Conservation (phyloP, 2,888 invertebrate genomes). For the Drosophila pegasa region DNA sequence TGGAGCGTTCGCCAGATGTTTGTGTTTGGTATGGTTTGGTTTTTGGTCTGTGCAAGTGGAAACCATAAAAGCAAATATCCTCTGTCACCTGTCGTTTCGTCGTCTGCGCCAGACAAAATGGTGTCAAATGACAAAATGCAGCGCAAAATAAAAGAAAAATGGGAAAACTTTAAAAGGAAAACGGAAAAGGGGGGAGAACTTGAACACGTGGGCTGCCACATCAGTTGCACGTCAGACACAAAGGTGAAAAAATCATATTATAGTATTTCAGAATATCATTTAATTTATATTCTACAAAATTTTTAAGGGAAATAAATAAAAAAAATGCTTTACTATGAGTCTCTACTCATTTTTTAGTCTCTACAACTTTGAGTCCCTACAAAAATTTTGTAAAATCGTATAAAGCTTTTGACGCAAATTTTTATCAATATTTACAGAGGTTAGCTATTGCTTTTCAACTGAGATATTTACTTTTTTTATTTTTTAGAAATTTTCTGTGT, state of each 20-base stretch:
- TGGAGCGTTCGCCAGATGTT: constrained; percentile 40
- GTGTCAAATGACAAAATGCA: constrained; percentile 78
- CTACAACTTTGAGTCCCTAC: too few relatives aligned
- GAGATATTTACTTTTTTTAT: too few relatives aligned
- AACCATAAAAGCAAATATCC: constrained; percentile 70
- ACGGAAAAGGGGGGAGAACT: constrained; percentile 34
- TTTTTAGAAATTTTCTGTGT: too few relatives aligned
- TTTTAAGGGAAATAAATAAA: too few relatives aligned
- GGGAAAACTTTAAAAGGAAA: constrained; percentile 31
- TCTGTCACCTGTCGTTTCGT: constrained; percentile 37
- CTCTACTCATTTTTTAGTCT: too few relatives aligned
- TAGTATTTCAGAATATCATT: too few relatives aligned
- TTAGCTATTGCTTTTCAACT: too few relatives aligned
- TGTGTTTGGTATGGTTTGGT: constrained; percentile 48
- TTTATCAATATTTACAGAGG: too few relatives aligned
- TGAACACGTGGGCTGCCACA: constrained; percentile 44
- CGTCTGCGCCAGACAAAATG: constrained; percentile 66
- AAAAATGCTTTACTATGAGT: too few relatives aligned
- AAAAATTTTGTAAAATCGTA: too few relatives aligned
- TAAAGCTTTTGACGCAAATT: too few relatives aligned
- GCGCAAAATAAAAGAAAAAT: constrained; percentile 52
- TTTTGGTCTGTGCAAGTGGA: constrained; percentile 48
- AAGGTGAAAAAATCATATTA: not conserved
- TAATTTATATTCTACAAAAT: too few relatives aligned
- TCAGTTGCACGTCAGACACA: constrained; percentile 27